Conservation (phyloP, 2,888 invertebrate species). For the Cheilosia vernalis region DNA sequence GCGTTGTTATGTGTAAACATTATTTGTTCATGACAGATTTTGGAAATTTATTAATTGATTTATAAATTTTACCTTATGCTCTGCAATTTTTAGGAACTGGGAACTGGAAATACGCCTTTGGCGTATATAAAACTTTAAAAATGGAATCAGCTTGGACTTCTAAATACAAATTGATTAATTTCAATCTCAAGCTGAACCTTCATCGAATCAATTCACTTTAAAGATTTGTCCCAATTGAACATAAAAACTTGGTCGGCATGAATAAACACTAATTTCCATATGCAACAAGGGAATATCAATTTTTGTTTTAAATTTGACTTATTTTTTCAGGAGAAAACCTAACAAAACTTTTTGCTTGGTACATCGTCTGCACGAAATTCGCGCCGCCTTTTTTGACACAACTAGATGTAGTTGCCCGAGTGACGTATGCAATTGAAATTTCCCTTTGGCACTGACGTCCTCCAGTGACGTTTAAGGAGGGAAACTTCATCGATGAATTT, state of each 20-base stretch:
- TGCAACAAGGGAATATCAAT: constrained; percentile 33
- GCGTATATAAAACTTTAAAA: neutral
- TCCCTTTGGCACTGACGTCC: constrained; percentile 43
- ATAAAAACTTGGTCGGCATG: neutral
- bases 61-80: neutral
- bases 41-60: no score
- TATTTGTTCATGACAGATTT: no score
- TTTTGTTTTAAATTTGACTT: constrained; percentile 1
- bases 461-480: constrained; percentile 7
- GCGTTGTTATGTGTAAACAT: no score
- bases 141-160: neutral
- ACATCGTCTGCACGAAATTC: constrained; percentile 60
- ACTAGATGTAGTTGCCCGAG: constrained; percentile 31
- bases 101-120: neutral
- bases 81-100: neutral
- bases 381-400: constrained; percentile 71
- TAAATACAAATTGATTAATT: constrained; percentile 1
- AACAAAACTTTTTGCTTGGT: constrained; percentile 35
- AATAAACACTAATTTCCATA: constrained; percentile 14
- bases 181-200: neutral
- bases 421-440: constrained; percentile 55
- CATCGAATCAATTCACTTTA: constrained; percentile 1
- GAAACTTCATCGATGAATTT: constrained; percentile 37
- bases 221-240: neutral
- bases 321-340: neutral